Evolutionary conservation across 2,888 invertebrate genomes (phyloP), one percentile per base, ranked within the genome.

Genomic region (Bombyx huttoni): DNA sequence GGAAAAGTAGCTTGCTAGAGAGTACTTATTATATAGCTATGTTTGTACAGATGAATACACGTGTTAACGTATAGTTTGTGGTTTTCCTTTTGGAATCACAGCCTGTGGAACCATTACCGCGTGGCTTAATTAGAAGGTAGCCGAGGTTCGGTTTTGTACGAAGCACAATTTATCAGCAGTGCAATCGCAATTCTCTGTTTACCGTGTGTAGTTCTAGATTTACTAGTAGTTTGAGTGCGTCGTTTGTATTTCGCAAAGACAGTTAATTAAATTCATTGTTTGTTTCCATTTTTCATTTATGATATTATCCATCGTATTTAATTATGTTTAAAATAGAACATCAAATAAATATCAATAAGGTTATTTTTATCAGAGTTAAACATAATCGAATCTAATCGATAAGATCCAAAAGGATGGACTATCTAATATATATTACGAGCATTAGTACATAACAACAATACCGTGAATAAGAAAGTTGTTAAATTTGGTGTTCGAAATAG

Each of bases 41-140:
- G 77, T 40, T 81, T 77, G 67, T 58, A 60, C 5, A 24, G 3
- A 24, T 24, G 5, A 24, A 24, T 24, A 63, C 59, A 61, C 56
- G 60, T 62, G 61, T 8, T 55, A 64, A 54, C 56, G 59, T 57
- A 64, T 63, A 50, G 68, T 70, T 77, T 77, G 75, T 53, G 75
- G 79, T 65, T 71, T 70, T 62, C 74, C 73, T 73, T 73, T 67
- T 67, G 68, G 63, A 68, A 68, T 60, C 69, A 68, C 74, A 75
- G 64, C 64, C 67, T 70, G 68, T 59, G 63, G 55, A 58, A 65
- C 68, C 64, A 69, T 77, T 76, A 71, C 64, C 64, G 61, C 63
- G 9, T 47, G 69, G 65, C 73, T 66, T 78, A 78, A 83, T 84
- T 81, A 78, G 73, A 70, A 71, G 75, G 24, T 7, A 50, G 8